Conservation (phyloP, 1,140 invertebrate genomes). For the Bombyx mori region DNA sequence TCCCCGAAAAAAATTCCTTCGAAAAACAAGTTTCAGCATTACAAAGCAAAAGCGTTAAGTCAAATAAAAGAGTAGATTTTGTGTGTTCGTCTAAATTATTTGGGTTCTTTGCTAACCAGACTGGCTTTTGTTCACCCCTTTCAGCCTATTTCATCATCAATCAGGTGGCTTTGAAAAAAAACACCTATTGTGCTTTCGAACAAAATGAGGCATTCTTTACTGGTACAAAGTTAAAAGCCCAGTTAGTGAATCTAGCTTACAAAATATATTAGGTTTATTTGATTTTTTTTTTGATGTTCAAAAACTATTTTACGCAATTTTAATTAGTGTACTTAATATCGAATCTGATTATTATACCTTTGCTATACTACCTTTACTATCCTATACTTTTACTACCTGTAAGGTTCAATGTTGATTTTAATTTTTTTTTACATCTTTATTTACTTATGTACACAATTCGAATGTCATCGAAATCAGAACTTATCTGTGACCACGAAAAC, state of each 20-base stretch:
- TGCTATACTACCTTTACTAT: not conserved
- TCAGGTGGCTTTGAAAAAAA: conserved; percentile 3
- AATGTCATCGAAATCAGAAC: no score
- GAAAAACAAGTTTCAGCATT: no score
- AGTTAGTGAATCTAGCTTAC: no score
- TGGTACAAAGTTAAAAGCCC: conserved; percentile 1
- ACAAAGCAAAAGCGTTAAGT: not conserved
- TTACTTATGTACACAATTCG: no score
- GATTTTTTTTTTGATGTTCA: no score
- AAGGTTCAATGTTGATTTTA: no score
- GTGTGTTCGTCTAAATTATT: conserved; percentile 6
- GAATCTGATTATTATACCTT: not conserved
- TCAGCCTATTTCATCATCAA: conserved; percentile 5
- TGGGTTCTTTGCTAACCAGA: conserved; percentile 1
- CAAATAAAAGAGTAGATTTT: not conserved
- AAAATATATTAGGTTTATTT: no score
- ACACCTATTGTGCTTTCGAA: conserved; percentile 5
- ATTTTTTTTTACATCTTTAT: no score
- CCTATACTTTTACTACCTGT: not conserved
- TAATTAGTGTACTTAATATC: not conserved
- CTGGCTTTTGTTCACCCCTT: conserved; percentile 2
- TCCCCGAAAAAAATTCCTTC: no score
- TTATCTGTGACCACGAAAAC: no score
- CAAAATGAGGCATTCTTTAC: conserved; percentile 4
- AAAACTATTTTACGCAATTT: not conserved